Percentiles rank a stretch among this genome's conserved stretches.
These are phyloP conservation scores for Parazoanthus swiftii DNA, from an alignment of 92 coral and sea anemone species.

Conservation along the genomic window DNA sequence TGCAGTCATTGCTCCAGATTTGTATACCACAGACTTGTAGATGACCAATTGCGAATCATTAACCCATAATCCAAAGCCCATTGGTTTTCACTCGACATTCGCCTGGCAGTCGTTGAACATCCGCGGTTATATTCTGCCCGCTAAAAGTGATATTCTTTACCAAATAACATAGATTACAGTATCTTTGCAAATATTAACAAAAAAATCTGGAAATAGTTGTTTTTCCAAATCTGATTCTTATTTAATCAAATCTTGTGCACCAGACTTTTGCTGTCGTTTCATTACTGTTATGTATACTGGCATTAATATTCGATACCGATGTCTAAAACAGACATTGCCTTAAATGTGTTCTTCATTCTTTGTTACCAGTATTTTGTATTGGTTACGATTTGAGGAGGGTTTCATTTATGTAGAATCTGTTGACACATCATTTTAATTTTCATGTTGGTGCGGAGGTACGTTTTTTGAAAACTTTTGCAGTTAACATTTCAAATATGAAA, in stretches of 20 bases:
- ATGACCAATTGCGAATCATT: neutral
- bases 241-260: too few relatives aligned
- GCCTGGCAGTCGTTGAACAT: neutral
- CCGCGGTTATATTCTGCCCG: neutral
- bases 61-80: constrained; percentile 16
- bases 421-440: too few relatives aligned
- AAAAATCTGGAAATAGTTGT: neutral
- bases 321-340: too few relatives aligned
- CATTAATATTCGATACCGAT: too few relatives aligned
- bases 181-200: neutral
- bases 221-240: too few relatives aligned
- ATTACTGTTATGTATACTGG: too few relatives aligned
- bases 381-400: neutral
- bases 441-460: neutral
- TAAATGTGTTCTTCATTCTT: too few relatives aligned
- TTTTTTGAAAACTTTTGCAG: neutral
- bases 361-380: neutral
- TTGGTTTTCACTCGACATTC: neutral
- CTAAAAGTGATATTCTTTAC: too few relatives aligned
- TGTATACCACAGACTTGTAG: constrained; percentile 36
- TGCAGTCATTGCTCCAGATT: constrained; percentile 11
- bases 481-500: neutral
- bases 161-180: neutral
- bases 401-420: neutral
- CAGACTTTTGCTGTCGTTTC: too few relatives aligned